Base-by-base conservation (phyloP, 37 sponge, comb jelly and placozoan genomes). In the Mnemiopsis leidyi region DNA sequence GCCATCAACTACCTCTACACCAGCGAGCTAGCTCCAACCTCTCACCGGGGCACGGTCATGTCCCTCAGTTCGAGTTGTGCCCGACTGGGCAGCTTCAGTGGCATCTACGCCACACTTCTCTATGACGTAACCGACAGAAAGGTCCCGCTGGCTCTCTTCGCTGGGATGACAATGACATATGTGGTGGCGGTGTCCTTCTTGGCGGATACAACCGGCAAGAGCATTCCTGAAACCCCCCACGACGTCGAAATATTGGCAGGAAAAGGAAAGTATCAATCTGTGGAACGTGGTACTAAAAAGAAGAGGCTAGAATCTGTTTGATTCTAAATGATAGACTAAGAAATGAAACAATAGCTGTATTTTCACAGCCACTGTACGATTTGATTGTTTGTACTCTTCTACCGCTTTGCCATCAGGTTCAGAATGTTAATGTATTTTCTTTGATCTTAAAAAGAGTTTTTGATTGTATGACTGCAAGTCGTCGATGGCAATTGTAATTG, bases 21-120 rank as follows among this genome's bases (percentile, higher is more conserved):
- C 2, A 71, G 75, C 30, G 75, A 71, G 75, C 75, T 71, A 23
- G 75, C 75, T 29, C 75, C 75, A 23, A 71, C 75, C 75, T 23
- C 75, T 28, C 75, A 71, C 30, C 75, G 75, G 5, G 75, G 75
- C 5, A 71, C 30, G 75, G 75, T 71, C 75, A n/a, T 71, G 26
- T 71, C 75, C n/a, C 75, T 71, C n/a, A 71, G 75, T 24, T 71
- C 75, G 3, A 71, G 75, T 18, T 71, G 30, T 18, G 75, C 75
- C 7, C 5, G 75, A 28, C 5, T 71, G 3, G 75, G 75, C 3
- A 29, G 30, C 30, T 71, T 71, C 30, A 71, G 26, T 71, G 75
- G 75, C 30, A n/a, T 28, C 7, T 71, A 71, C 75, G 20, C 30
- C 30, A 71, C 30, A 3, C 75, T 71, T 24, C 26, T 71, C 2